Conservation (phyloP, 2,113 vertebrate species). For the Hemibagrus wyckioides region DNA sequence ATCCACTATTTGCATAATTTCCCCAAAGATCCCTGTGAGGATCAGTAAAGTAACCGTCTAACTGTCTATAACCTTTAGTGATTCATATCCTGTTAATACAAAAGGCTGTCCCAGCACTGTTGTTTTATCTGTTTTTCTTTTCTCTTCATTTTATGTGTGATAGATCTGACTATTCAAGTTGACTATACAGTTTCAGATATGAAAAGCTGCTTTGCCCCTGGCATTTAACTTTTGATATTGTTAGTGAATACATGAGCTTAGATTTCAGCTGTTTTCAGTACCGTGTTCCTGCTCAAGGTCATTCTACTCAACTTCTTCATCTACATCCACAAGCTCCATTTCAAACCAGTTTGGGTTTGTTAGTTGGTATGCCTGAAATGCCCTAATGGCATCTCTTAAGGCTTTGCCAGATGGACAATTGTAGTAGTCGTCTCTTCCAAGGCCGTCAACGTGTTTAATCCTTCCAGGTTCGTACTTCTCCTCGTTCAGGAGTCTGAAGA, state of each 20-base stretch:
- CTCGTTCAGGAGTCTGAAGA: constrained; percentile 87
- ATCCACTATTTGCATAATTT: neutral
- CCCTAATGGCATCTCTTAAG: constrained; percentile 76
- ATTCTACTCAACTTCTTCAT: constrained; percentile 58
- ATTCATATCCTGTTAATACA: neutral
- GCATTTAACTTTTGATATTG: neutral
- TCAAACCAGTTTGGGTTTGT: constrained; percentile 85
- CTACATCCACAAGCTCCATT: constrained; percentile 69
- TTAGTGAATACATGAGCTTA: neutral
- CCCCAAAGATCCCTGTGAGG: neutral
- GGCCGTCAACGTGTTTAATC: constrained; percentile 76
- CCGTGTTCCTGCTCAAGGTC: neutral
- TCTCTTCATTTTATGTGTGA: neutral
- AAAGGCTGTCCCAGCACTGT: neutral
- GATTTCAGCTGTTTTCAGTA: neutral
- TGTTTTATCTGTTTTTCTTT: neutral
- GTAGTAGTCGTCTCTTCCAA: constrained; percentile 75
- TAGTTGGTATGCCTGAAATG: constrained; percentile 79
- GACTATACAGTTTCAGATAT: neutral
- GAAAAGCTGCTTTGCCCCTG: neutral
- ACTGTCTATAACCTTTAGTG: neutral
- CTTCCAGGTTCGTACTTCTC: constrained; percentile 85
- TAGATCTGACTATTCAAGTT: neutral
- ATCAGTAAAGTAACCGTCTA: neutral
- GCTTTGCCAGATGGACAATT: constrained; percentile 74